A percentile compares a stretch with the other conserved stretches of the same genome.
These are phyloP conservation scores for Chrysocyon brachyurus DNA, from an alignment of 2,797 vertebrate genomes.

Conservation along the genomic window DNA sequence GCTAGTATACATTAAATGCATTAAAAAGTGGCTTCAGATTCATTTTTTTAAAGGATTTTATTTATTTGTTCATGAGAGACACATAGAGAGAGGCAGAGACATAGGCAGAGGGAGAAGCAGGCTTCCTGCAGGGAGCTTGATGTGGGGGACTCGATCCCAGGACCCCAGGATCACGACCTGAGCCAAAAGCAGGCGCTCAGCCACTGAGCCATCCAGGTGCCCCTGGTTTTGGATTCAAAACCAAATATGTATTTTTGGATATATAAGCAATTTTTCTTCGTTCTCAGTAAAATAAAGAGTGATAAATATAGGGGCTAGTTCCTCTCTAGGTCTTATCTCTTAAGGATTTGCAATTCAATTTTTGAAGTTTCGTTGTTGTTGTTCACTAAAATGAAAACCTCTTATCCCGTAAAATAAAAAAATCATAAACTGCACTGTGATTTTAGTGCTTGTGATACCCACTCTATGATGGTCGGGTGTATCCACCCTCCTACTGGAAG, in stretches of 20 bases:
- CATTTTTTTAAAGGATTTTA: no score
- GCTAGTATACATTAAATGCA: not conserved
- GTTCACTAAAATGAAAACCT: not conserved
- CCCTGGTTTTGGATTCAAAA: no score
- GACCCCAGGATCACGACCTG: no score
- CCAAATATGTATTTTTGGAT: not conserved
- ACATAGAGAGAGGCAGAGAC: no score
- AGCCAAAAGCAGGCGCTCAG: no score
- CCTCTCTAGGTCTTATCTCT: not conserved
- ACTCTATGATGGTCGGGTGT: not conserved
- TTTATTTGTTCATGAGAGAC: no score
- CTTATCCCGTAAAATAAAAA: not conserved
- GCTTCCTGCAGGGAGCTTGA: no score
- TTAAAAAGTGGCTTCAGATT: not conserved
- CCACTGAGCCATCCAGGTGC: no score
- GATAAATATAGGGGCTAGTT: not conserved
- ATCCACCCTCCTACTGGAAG: not conserved
- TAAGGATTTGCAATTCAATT: not conserved
- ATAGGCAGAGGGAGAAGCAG: no score
- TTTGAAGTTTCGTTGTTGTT: constrained; percentile 7
- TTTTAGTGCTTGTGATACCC: not conserved
- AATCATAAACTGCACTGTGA: not conserved
- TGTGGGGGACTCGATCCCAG: no score
- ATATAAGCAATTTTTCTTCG: not conserved
- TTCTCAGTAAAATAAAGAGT: constrained; percentile 43